Evolutionary conservation across 2,888 invertebrate genomes (phyloP), one percentile per base, ranked within the genome.

Genomic region (Hedychridium roseum): DNA sequence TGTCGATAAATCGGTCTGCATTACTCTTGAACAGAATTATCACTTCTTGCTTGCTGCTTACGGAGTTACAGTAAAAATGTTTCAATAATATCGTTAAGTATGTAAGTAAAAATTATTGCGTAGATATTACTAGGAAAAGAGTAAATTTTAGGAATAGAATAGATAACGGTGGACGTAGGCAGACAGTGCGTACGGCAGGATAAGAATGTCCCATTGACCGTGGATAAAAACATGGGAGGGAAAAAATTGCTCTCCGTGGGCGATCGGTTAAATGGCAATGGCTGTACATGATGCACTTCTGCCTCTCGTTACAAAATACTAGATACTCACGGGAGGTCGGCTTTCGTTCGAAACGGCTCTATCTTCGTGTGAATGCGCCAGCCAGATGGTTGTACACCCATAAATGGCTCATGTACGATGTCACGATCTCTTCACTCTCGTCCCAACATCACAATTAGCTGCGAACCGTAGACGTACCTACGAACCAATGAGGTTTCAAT

Each of bases 241-340:
- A 42, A 48, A 49, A 52, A 52, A 54, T 63, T 60, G 46, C 57
- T 64, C 48, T 26, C 16, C 36, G 35, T 23, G 21, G 32, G 26
- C 20, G 43, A 7, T 20, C 12, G 42, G 42, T 37, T 18, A 15
- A 40, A 45, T 39, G n/a, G n/a, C n/a, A n/a, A n/a, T n/a, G n/a
- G n/a, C n/a, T n/a, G n/a, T n/a, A n/a, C n/a, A n/a, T n/a, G n/a
- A n/a, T n/a, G n/a, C n/a, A n/a, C n/a, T n/a, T n/a, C n/a, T n/a
- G n/a, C n/a, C n/a, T n/a, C 53, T 60, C 60, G 54, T 60, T 62
- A 60, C 50, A 56, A 61, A 68, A 67, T 68, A 70, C 68, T 50
- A 57, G 71, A 69, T 70, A 67, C 70, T 71, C 71, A 64, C 64
- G 66, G 66, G 71, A 72, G 70, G 71, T 72, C 69, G 64, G 59